Evolutionary conservation across 2,113 vertebrate species (phyloP).

Genomic region (Ellobius talpinus): DNA sequence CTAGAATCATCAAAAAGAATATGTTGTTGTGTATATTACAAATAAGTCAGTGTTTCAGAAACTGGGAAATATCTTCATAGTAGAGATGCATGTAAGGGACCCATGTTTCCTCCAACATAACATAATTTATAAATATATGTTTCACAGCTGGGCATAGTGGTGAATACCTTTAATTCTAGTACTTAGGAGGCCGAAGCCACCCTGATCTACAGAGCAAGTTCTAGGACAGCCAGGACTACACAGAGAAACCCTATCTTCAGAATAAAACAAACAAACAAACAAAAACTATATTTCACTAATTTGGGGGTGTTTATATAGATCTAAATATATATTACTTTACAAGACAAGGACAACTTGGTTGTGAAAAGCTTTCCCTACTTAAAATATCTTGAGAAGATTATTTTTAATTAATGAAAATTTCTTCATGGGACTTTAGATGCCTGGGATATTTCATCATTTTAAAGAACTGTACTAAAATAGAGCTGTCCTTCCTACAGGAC

Average conservation of each 20-base stretch:
- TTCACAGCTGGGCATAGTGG: background rate
- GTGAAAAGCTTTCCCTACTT: background rate
- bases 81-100: background rate
- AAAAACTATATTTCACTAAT: slow-evolving; percentile 12
- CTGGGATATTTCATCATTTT: slow-evolving; percentile 32
- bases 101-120: background rate
- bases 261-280: background rate
- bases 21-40: background rate
- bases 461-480: background rate
- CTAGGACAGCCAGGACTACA: background rate
- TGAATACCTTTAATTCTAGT: background rate
- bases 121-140: background rate
- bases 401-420: slow-evolving; percentile 2
- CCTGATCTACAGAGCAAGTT: background rate
- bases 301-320: background rate
- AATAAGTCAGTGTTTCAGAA: background rate
- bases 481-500: background rate
- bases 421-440: slow-evolving; percentile 22
- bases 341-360: background rate
- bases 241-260: background rate
- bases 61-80: background rate
- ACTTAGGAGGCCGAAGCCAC: background rate
- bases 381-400: slow-evolving; percentile 2
- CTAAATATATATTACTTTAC: background rate
- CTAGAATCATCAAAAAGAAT: background rate